phyloP scores from a whole-genome alignment of 2,797 vertebrate species.

The Aldrovandia affinis region DNA sequence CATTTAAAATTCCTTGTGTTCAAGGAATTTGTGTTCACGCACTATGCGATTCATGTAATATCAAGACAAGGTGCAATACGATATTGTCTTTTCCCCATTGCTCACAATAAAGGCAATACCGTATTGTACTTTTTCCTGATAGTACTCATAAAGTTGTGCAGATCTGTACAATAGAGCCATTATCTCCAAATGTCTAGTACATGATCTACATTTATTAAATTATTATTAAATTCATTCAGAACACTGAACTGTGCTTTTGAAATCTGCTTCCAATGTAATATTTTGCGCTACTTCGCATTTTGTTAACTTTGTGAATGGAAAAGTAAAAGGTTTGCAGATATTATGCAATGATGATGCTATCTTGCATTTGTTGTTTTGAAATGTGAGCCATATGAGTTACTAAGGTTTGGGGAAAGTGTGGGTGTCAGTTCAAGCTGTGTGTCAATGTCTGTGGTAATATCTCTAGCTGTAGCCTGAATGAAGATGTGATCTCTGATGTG shows the following conservation, averaged over 20 bases:
- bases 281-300: constrained; percentile 30
- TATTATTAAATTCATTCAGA: neutral
- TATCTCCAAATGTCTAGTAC: neutral
- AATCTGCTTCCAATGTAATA: constrained; percentile 37
- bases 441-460: neutral
- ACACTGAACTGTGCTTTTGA: constrained; percentile 1
- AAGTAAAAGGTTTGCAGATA: neutral
- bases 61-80: too few relatives aligned
- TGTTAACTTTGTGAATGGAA: constrained; percentile 30
- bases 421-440: constrained; percentile 28
- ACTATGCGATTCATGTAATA: too few relatives aligned
- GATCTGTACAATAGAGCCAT: neutral
- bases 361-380: constrained; percentile 41
- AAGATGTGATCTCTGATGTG: neutral
- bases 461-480: neutral
- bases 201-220: neutral
- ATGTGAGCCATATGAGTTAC: constrained; percentile 36
- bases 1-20: too few relatives aligned
- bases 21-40: too few relatives aligned
- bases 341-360: neutral
- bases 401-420: constrained; percentile 24
- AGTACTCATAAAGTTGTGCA: neutral
- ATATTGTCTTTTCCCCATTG: too few relatives aligned
- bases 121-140: neutral
- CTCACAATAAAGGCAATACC: too few relatives aligned